phyloP scores from a whole-genome alignment of 1,140 invertebrate genomes.

The Drosophila arawakana region DNA sequence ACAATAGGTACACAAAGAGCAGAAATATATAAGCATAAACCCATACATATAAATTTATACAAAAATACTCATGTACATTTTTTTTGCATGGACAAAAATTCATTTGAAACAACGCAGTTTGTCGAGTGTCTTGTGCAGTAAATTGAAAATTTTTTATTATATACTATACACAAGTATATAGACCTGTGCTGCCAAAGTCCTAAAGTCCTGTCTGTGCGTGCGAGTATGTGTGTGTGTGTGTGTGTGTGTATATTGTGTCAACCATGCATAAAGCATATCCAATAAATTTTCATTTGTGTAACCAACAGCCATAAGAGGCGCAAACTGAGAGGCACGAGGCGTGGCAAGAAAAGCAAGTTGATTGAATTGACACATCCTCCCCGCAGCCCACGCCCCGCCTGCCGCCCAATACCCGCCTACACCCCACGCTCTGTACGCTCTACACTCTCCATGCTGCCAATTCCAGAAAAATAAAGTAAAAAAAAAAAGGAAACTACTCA shows the following conservation, averaged over 20 bases:
- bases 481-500: conserved; percentile 55
- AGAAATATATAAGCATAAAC: conserved; percentile 3
- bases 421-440: not conserved
- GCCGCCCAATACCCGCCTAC: not conserved
- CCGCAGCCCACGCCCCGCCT: not conserved
- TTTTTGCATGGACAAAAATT: conserved; percentile 26
- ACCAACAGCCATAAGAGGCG: conserved; percentile 53
- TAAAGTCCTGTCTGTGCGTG: conserved; percentile 2
- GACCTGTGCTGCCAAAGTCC: conserved; percentile 17
- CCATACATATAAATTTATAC: conserved; percentile 1
- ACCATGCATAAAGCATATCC: conserved; percentile 72
- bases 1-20: conserved; percentile 13
- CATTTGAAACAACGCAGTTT: conserved; percentile 41
- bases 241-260: conserved; percentile 50
- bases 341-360: conserved; percentile 52
- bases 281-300: conserved; percentile 79
- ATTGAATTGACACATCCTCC: conserved; percentile 72
- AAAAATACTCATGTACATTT: not conserved
- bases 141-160: conserved; percentile 53
- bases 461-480: conserved; percentile 26
- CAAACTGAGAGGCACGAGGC: conserved; percentile 6
- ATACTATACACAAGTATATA: conserved; percentile 5
- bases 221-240: too few species aligned
- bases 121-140: conserved; percentile 50
- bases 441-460: conserved; percentile 18